Evolutionary conservation across 2,797 vertebrate species (phyloP).

Genomic region (Falco biarmicus): DNA sequence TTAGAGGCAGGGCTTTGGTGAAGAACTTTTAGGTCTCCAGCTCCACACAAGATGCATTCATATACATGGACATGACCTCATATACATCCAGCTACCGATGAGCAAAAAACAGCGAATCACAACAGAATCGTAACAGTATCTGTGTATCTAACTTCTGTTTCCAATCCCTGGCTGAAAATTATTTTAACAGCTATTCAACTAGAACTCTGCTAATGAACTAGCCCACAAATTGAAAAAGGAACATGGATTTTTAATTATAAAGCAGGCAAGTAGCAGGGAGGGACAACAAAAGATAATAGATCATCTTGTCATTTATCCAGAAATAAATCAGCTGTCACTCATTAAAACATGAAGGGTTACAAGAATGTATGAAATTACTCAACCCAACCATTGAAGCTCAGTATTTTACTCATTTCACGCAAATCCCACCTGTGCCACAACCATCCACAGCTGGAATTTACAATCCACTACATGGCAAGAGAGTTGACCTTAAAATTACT

Average conservation of each 20-base stretch:
- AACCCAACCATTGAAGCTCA: background rate
- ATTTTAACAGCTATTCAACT: background rate
- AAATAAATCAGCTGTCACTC: background rate
- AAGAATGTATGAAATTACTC: background rate
- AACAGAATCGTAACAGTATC: background rate
- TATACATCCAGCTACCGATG: background rate
- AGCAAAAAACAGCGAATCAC: background rate
- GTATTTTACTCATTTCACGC: background rate
- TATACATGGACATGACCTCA: background rate
- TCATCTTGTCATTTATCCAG: background rate
- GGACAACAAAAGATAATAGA: background rate
- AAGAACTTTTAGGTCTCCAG: background rate
- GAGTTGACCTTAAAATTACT: background rate
- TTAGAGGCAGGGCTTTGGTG: background rate
- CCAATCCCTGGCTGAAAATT: background rate
- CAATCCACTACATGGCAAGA: background rate
- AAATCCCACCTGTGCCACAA: background rate
- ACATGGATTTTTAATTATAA: background rate
- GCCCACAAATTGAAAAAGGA: background rate
- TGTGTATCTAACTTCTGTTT: background rate
- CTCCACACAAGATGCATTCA: background rate
- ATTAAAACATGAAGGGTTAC: background rate
- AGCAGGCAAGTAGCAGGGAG: background rate
- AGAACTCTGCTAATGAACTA: background rate
- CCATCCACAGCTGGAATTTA: background rate